A percentile compares a stretch with the other conserved stretches of the same genome.
Conservation (phyloP, 2,888 invertebrate species). For the Eumacrocentrus americanus region DNA sequence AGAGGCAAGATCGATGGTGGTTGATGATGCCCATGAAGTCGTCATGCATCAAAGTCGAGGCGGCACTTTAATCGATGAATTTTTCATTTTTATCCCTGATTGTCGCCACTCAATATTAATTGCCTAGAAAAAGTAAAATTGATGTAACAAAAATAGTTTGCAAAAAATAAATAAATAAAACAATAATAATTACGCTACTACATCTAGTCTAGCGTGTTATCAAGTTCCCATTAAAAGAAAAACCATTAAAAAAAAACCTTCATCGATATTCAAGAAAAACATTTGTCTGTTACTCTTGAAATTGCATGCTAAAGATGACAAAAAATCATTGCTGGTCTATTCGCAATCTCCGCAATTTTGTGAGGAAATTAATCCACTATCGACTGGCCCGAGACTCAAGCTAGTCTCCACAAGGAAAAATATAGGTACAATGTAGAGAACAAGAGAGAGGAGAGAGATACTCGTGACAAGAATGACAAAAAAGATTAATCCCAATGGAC, state of each 20-base stretch:
- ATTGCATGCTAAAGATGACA: background rate
- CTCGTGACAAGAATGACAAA: slow-evolving; percentile 56
- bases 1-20: background rate
- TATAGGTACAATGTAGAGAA: too few species aligned
- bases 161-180: too few species aligned
- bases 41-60: slow-evolving; percentile 15
- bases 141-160: too few species aligned
- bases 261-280: too few species aligned
- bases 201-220: too few species aligned
- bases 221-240: too few species aligned
- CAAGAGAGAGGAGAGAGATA: slow-evolving; percentile 39
- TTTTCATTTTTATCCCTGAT: background rate
- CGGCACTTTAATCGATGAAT: slow-evolving; percentile 4
- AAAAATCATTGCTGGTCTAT: background rate
- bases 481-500: slow-evolving; percentile 49
- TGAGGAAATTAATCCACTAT: slow-evolving; percentile 50
- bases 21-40: too few species aligned
- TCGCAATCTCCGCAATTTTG: slow-evolving; percentile 38
- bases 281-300: background rate
- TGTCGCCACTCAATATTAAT: background rate
- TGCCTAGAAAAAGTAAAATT: too few species aligned
- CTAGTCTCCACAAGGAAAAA: slow-evolving; percentile 19
- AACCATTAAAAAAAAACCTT: too few species aligned
- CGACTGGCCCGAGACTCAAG: slow-evolving; percentile 37
- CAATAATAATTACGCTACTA: too few species aligned